Evolutionary conservation across 2,797 vertebrate genomes (phyloP).

Genomic region (Eleutherodactylus coqui): DNA sequence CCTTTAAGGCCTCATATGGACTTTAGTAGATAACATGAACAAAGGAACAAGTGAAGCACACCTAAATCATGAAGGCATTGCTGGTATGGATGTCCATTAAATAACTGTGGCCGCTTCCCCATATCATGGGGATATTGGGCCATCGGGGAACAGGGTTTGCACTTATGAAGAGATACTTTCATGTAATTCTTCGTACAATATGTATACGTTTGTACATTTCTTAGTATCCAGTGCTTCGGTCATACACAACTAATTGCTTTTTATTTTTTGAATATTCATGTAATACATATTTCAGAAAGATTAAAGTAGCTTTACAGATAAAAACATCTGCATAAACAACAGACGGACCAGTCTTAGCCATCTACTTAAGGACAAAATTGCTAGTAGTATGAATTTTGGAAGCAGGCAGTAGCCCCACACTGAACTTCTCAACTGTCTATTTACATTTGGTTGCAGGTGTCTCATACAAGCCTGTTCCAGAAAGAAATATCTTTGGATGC

Average conservation of each 20-base stretch:
- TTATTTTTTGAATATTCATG: not conserved
- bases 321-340: not conserved
- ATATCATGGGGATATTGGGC: too few species aligned
- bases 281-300: not conserved
- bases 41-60: too few species aligned
- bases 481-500: constrained; percentile 22
- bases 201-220: not conserved
- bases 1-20: too few species aligned
- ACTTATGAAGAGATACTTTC: too few species aligned
- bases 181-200: too few species aligned
- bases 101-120: too few species aligned
- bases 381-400: not conserved
- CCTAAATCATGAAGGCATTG: too few species aligned
- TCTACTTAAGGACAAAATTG: constrained; percentile 8
- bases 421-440: not conserved
- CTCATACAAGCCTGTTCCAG: constrained; percentile 23
- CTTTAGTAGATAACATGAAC: too few species aligned
- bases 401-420: not conserved
- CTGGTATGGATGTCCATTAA: too few species aligned
- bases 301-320: not conserved
- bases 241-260: not conserved
- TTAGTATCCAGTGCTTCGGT: not conserved
- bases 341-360: not conserved
- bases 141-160: too few species aligned
- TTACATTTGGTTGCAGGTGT: constrained; percentile 31